Conservation (phyloP, 2,113 vertebrate genomes). For the Myocastor coypus region DNA sequence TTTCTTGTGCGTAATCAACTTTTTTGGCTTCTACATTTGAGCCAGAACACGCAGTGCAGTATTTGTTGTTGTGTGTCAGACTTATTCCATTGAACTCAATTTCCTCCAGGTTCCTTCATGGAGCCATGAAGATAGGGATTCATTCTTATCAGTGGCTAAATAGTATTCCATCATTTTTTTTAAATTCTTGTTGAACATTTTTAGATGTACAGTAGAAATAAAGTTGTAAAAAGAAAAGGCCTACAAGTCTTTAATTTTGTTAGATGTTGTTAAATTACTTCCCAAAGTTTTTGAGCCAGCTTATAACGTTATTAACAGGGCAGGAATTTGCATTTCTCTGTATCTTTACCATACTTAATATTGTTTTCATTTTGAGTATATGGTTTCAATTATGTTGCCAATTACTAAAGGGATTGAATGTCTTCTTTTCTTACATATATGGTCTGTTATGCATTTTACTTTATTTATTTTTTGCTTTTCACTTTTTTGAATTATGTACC, state of each 20-base stretch:
- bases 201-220: neutral
- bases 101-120: neutral
- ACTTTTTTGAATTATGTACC: neutral
- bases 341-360: neutral
- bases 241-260: neutral
- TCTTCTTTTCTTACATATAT: neutral
- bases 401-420: neutral
- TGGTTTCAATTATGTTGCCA: neutral
- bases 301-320: neutral
- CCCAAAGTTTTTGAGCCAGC: neutral
- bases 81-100: neutral
- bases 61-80: neutral
- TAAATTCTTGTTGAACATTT: neutral
- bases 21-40: neutral
- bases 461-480: neutral
- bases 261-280: neutral
- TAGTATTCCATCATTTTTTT: neutral
- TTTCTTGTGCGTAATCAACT: neutral
- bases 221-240: neutral
- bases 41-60: neutral
- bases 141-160: neutral
- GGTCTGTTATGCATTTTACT: neutral
- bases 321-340: neutral
- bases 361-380: slow-evolving; percentile 26
- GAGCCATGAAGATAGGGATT: neutral